Conservation (phyloP, 2,888 invertebrate genomes). For the Mythimna loreyi region DNA sequence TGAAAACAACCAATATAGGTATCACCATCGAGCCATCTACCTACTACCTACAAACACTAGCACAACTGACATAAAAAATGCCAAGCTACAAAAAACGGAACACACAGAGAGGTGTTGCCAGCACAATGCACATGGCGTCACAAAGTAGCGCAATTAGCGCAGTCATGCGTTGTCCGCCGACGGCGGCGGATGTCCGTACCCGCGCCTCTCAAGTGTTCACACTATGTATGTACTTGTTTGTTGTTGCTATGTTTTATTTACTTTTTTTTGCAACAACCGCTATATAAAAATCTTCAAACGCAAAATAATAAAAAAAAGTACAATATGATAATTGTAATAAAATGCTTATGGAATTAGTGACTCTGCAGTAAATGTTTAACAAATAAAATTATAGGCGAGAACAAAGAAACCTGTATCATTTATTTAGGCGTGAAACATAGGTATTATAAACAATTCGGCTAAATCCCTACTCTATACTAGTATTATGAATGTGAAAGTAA, state of each 20-base stretch:
- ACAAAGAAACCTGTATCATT: too few species aligned
- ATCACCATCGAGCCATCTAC: background rate
- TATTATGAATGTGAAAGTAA: too few species aligned
- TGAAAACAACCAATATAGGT: background rate
- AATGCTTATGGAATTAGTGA: too few species aligned
- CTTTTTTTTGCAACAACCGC: background rate
- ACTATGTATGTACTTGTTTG: constrained; percentile 38
- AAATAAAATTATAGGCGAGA: too few species aligned
- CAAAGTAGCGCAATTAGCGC: constrained; percentile 75
- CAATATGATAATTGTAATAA: too few species aligned
- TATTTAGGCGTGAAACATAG: too few species aligned
- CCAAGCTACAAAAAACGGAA: constrained; percentile 19
- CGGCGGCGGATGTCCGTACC: constrained; percentile 67
- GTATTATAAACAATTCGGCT: too few species aligned
- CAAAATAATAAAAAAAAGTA: too few species aligned
- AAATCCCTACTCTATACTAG: too few species aligned
- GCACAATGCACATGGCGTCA: constrained; percentile 48
- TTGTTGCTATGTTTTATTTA: constrained; percentile 33
- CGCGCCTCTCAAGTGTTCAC: constrained; percentile 56
- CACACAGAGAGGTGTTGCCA: constrained; percentile 46
- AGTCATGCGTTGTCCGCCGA: constrained; percentile 66
- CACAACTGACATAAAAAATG: constrained; percentile 23
- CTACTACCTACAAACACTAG: constrained; percentile 3
- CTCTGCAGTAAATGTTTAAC: too few species aligned
- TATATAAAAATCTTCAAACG: too few species aligned